These are phyloP conservation scores for Lordiphosa stackelbergi DNA, from an alignment of 1,140 invertebrate genomes.

Conservation along the genomic window DNA sequence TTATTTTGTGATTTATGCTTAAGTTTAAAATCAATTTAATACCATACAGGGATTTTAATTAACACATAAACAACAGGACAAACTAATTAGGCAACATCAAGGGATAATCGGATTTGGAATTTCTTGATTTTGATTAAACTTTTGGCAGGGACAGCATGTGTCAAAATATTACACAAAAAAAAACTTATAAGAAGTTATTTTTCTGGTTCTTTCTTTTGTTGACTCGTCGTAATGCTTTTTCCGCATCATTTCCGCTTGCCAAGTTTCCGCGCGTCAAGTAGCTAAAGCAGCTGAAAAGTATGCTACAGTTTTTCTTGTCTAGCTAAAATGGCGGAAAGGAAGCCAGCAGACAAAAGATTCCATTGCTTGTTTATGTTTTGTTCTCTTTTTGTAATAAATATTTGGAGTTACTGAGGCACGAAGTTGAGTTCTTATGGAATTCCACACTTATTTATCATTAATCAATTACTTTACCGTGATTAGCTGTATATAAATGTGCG, in stretches of 20 bases:
- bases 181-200: neutral
- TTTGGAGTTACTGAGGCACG: no score
- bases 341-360: neutral
- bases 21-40: constrained; percentile 71
- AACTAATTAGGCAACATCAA: no score
- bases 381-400: neutral
- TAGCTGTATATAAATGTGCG: constrained; percentile 1
- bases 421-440: neutral
- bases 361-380: neutral
- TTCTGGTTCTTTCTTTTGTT: constrained; percentile 7
- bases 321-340: neutral
- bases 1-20: constrained; percentile 69
- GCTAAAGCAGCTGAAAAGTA: constrained; percentile 9
- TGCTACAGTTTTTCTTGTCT: constrained; percentile 9
- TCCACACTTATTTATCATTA: constrained; percentile 1
- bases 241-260: constrained; percentile 34
- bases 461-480: constrained; percentile 11
- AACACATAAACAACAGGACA: constrained; percentile 22
- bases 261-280: constrained; percentile 11
- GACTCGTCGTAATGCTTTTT: constrained; percentile 19
- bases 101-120: no score
- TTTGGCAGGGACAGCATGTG: neutral
- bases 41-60: constrained; percentile 51
- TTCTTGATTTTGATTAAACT: no score
- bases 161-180: neutral